These are phyloP conservation scores for Perccottus glenii DNA, from an alignment of 2,113 vertebrate species.

Conservation along the genomic window DNA sequence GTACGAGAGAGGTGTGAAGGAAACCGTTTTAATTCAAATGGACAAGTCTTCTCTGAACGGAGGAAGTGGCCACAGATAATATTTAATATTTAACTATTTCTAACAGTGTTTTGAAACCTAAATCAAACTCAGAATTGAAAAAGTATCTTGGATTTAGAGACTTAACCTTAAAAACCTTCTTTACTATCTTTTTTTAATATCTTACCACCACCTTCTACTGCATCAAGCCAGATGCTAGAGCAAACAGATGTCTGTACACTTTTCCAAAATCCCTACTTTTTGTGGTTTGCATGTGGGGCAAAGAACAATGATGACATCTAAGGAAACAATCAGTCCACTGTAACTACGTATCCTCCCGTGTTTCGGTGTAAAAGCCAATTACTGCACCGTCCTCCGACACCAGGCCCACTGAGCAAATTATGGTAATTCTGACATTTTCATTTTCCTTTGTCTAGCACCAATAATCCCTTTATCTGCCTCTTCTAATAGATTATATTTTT, in stretches of 20 bases:
- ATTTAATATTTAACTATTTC: no score
- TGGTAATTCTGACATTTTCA: slow-evolving; percentile 43
- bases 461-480: slow-evolving; percentile 35
- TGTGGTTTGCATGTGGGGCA: background rate
- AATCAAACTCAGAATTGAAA: no score
- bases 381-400: slow-evolving; percentile 11
- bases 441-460: slow-evolving; percentile 30
- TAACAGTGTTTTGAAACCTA: no score
- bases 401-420: slow-evolving; percentile 29
- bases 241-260: background rate
- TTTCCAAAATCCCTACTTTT: background rate
- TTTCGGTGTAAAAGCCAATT: slow-evolving; percentile 36
- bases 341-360: slow-evolving; percentile 4
- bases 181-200: no score
- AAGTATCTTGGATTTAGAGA: no score
- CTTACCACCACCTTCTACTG: no score
- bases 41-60: no score
- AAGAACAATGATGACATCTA: background rate
- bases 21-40: no score
- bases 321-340: slow-evolving; percentile 12
- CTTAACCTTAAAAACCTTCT: no score
- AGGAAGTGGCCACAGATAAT: no score
- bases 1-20: no score
- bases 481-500: slow-evolving; percentile 50
- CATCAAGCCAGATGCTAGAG: no score